phyloP scores from a whole-genome alignment of 2,113 vertebrate genomes.

The Columba janthina region DNA sequence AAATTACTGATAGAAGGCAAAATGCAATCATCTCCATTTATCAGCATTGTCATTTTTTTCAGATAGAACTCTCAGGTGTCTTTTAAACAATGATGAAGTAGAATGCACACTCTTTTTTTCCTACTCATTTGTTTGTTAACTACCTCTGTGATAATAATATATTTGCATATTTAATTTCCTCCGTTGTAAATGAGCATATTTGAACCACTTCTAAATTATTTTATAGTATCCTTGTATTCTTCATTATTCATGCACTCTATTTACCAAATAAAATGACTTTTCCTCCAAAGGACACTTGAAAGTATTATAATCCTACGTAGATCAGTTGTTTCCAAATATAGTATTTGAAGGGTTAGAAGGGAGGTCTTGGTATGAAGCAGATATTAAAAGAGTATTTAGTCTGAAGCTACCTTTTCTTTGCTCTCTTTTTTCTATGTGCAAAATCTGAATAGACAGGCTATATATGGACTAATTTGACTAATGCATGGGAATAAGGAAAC shows the following conservation, averaged over 20 bases:
- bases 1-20: slow-evolving; percentile 51
- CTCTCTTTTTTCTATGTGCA: background rate
- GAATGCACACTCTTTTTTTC: slow-evolving; percentile 56
- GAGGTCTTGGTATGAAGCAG: background rate
- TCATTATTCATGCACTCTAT: slow-evolving; percentile 73
- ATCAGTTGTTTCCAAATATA: slow-evolving; percentile 41
- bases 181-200: slow-evolving; percentile 74
- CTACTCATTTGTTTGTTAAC: slow-evolving; percentile 72
- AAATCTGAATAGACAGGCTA: background rate
- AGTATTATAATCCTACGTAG: slow-evolving; percentile 49
- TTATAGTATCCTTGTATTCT: slow-evolving; percentile 70
- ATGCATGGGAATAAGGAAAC: background rate
- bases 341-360: background rate
- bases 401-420: background rate
- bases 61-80: slow-evolving; percentile 67
- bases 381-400: background rate
- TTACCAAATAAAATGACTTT: slow-evolving; percentile 76
- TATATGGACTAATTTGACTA: background rate
- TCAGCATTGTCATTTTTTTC: slow-evolving; percentile 60
- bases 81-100: slow-evolving; percentile 79
- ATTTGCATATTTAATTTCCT: slow-evolving; percentile 83
- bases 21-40: slow-evolving; percentile 70
- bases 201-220: slow-evolving; percentile 77
- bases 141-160: slow-evolving; percentile 75
- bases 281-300: slow-evolving; percentile 63